Evolutionary conservation across 2,113 vertebrate species (phyloP), one percentile per base, ranked within the genome.

Genomic region (Acrocephalus arundinaceus): DNA sequence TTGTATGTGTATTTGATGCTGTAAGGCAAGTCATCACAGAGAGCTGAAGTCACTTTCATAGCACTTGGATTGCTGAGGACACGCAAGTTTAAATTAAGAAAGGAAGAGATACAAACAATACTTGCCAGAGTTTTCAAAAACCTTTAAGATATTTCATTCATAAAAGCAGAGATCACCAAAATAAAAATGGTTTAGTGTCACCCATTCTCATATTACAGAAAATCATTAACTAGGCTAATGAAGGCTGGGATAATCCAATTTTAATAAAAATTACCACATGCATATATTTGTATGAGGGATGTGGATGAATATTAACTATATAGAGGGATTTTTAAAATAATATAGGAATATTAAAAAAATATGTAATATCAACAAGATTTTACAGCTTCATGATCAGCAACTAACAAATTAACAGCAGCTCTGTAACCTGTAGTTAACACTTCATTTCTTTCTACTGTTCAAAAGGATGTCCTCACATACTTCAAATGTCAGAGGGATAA

Each of bases 391-490:
- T 5, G 4, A 52, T 15, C 45, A 61, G 46, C 30, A 91, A 67
- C 11, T 13, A 66, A 48, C 20, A 75, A 48, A 52, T 37, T 43
- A 20, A 28, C 37, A 59, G 33, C 41, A 71, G 33, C 19, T 77
- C 30, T 77, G 16, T 15, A 70, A 25, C 3, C 30, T 72, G 14
- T 3, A 39, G 11, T 10, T 57, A 65, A 51, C 11, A 24, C 7
- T 48, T 17, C 12, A 62, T 11, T 61, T 37, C 20, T 31, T 37
- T 28, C 30, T 54, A 18, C 5, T 6, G 3, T 73, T 30, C 55
- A 21, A n/a, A 73, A 67, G 41, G 24, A 9, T 1, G 0, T 41
- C n/a, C n/a, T 62, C 39, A 13, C 5, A 1, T 20, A 28, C 12
- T 85, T 57, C 51, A 37, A 6, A 41, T 8, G 22, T 19, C 5